Percentiles rank a stretch among this genome's conserved stretches.
Evolutionary conservation across 2,888 invertebrate species (phyloP).

Genomic region (Rugalucina vietnamica): DNA sequence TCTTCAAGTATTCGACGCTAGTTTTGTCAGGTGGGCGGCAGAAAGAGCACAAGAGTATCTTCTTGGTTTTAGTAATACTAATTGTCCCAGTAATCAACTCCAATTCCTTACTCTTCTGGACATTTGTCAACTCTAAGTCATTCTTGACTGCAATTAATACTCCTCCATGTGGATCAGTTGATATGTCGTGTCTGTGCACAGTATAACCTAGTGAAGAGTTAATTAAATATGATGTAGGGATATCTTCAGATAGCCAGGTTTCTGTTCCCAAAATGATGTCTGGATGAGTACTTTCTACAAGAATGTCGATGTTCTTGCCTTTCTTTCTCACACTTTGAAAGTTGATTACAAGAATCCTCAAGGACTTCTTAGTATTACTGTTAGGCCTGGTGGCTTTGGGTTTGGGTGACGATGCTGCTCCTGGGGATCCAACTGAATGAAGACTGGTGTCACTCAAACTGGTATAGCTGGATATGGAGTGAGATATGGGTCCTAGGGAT

Average conservation of each 20-base stretch:
- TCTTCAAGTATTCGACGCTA: background rate
- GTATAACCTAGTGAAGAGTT: background rate
- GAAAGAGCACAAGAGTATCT: background rate
- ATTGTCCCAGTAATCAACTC: conserved; percentile 11
- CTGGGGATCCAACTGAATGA: background rate
- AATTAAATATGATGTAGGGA: background rate
- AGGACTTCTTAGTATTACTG: background rate
- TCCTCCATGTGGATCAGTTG: background rate
- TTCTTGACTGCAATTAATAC: conserved; percentile 10
- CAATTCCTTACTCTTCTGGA: background rate
- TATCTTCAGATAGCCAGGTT: background rate
- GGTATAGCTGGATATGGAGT: background rate
- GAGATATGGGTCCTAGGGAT: background rate
- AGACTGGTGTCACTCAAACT: background rate
- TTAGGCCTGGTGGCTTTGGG: background rate
- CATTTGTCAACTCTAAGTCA: background rate
- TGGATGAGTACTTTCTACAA: background rate
- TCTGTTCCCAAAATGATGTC: background rate
- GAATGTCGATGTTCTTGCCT: background rate
- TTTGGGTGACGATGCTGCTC: background rate
- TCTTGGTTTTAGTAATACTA: background rate
- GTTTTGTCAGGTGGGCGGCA: conserved; percentile 20
- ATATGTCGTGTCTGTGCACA: conserved; percentile 13
- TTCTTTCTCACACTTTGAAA: background rate
- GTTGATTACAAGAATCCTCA: background rate